These are phyloP conservation scores for Sarcophaga bullata DNA, from an alignment of 1,140 invertebrate species.

Conservation along the genomic window DNA sequence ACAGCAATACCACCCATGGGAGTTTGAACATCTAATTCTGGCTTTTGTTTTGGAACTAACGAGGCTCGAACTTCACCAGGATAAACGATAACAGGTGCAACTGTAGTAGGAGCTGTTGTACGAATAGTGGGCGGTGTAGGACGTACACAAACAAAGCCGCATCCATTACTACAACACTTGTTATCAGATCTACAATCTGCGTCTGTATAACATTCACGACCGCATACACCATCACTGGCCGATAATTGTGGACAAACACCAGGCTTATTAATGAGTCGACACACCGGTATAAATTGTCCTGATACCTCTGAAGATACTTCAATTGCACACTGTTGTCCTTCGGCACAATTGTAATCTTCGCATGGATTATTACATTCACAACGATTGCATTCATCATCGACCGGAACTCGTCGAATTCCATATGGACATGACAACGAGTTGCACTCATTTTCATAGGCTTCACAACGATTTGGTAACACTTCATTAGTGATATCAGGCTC, in stretches of 20 bases:
- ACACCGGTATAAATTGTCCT: slow-evolving; percentile 68
- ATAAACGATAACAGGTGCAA: slow-evolving; percentile 60
- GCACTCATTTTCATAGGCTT: slow-evolving; percentile 71
- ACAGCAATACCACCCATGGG: slow-evolving; percentile 78
- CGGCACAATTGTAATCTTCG: slow-evolving; percentile 70
- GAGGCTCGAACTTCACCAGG: slow-evolving; percentile 64
- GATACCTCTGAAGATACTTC: slow-evolving; percentile 68
- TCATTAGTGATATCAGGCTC: slow-evolving; percentile 46
- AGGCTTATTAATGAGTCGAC: slow-evolving; percentile 77
- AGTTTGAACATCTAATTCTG: slow-evolving; percentile 72
- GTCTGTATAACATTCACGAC: slow-evolving; percentile 80
- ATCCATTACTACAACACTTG: slow-evolving; percentile 86
- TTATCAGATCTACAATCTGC: slow-evolving; percentile 79
- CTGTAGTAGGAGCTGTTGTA: slow-evolving; percentile 56
- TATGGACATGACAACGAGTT: slow-evolving; percentile 75
- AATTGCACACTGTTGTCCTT: slow-evolving; percentile 75
- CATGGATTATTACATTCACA: slow-evolving; percentile 85
- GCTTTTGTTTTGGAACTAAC: slow-evolving; percentile 65
- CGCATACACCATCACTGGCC: slow-evolving; percentile 68
- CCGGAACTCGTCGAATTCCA: slow-evolving; percentile 77
- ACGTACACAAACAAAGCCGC: slow-evolving; percentile 76
- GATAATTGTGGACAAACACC: slow-evolving; percentile 76
- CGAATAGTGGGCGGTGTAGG: slow-evolving; percentile 66
- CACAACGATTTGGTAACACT: slow-evolving; percentile 66
- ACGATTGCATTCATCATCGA: slow-evolving; percentile 73